phyloP scores from a whole-genome alignment of 2,113 vertebrate genomes.

The Thryonomys swinderianus region DNA sequence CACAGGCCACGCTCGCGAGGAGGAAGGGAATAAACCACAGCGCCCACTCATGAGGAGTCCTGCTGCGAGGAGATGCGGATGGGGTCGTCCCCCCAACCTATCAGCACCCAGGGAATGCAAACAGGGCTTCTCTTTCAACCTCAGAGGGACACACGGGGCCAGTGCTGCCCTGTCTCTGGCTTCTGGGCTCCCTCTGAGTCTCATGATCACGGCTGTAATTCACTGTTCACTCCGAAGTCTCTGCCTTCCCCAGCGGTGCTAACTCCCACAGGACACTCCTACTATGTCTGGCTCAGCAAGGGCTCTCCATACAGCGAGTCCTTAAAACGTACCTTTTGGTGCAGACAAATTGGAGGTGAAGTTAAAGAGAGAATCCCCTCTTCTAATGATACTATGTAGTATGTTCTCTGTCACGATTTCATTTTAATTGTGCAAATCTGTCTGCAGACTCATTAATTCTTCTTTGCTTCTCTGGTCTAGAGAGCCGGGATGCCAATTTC shows the following conservation, averaged over 20 bases:
- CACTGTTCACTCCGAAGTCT: neutral
- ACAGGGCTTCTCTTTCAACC: neutral
- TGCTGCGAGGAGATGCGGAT: neutral
- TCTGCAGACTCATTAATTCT: neutral
- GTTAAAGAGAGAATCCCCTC: neutral
- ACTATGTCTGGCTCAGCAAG: neutral
- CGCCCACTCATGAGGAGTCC: neutral
- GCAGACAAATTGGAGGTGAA: neutral
- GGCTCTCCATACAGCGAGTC: neutral
- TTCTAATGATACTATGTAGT: accelerated
- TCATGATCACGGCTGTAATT: neutral
- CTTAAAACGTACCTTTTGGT: neutral
- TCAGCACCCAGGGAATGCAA: neutral
- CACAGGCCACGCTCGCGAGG: neutral
- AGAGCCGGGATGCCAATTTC: neutral
- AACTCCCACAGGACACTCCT: neutral
- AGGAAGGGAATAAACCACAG: neutral
- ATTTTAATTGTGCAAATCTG: neutral
- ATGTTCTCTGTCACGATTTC: neutral
- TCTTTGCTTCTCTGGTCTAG: neutral
- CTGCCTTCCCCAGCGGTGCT: neutral
- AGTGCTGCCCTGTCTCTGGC: neutral
- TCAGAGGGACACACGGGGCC: neutral
- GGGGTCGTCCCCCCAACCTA: neutral
- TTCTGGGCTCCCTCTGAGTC: neutral